phyloP scores from a whole-genome alignment of 2,888 invertebrate genomes.

The Folsomia candida region DNA sequence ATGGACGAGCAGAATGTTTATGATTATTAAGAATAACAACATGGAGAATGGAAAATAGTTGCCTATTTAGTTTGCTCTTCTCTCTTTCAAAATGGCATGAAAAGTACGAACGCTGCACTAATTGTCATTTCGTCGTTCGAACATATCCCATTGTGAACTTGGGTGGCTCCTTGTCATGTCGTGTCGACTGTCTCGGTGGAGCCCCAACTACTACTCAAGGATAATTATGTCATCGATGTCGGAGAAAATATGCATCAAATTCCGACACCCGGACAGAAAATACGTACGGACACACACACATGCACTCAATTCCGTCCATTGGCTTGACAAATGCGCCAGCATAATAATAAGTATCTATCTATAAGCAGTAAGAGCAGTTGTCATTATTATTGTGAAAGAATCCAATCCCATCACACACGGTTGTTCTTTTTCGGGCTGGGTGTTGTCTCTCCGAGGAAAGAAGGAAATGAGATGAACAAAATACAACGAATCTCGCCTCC shows the following conservation, averaged over 20 bases:
- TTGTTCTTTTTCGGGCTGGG: neutral
- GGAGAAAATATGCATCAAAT: neutral
- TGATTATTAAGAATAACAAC: neutral
- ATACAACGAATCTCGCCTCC: neutral
- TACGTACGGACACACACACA: neutral
- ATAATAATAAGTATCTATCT: too few species aligned
- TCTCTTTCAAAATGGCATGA: too few species aligned
- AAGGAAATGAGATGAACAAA: neutral
- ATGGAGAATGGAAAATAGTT: too few species aligned
- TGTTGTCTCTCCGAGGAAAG: too few species aligned
- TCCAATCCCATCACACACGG: neutral
- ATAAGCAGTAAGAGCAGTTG: neutral
- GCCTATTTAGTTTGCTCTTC: too few species aligned
- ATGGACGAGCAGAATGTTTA: neutral
- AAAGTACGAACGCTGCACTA: too few species aligned
- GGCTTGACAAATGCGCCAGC: neutral
- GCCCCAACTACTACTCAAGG: neutral
- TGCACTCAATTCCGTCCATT: neutral
- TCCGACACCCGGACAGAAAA: neutral
- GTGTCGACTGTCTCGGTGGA: neutral
- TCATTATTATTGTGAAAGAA: neutral
- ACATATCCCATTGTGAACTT: neutral
- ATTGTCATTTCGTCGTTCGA: neutral
- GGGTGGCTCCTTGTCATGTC: neutral
- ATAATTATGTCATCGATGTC: neutral